Evolutionary conservation across 2,888 invertebrate genomes (phyloP), one percentile per base, ranked within the genome.

Genomic region (Phasia obesa): DNA sequence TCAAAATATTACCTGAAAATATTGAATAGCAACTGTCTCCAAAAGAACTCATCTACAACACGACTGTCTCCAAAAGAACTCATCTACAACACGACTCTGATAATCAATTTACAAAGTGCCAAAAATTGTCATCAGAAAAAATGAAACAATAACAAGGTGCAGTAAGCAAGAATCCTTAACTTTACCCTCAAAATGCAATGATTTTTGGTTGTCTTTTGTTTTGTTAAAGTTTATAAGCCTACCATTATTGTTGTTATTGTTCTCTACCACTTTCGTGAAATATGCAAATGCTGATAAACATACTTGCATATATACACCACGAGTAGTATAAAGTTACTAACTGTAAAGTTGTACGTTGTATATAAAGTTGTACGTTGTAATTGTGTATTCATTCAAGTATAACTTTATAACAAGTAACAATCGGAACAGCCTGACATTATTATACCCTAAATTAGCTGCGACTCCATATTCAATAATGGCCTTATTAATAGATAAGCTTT

Each of bases 161-260:
- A 62, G 38, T 27, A 27, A 60, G 23, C 62, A 67, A 38, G 59
- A 71, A 77, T 62, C 67, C 53, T 73, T 69, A 77, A 77, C 62
- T 73, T 73, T 64, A 69, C 73, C 76, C 81, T 55, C 62, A 62
- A 77, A 47, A 62, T 77, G 23, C 35, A 17, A 70, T 53, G 69
- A 77, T 62, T 70, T 77, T 62, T 31, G 25, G 21, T 62, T 53
- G 60, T 25, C 21, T 60, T 49, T 9, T 35, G 17, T 38, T 57
- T 55, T 53, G 15, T 27, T 19, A n/a, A 53, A 44, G 13, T 44
- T 44, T 47, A 47, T 69, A 53, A 55, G 65, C 27, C 67, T 25
- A 38, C 35, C 15, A 17, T 55, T 62, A 13, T 60, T 67, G n/a
- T 31, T 35, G 53, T 42, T 1, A 21, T 25, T 42, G 25, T 60